Conservation (phyloP, 2,888 invertebrate species). For the Patella depressa region DNA sequence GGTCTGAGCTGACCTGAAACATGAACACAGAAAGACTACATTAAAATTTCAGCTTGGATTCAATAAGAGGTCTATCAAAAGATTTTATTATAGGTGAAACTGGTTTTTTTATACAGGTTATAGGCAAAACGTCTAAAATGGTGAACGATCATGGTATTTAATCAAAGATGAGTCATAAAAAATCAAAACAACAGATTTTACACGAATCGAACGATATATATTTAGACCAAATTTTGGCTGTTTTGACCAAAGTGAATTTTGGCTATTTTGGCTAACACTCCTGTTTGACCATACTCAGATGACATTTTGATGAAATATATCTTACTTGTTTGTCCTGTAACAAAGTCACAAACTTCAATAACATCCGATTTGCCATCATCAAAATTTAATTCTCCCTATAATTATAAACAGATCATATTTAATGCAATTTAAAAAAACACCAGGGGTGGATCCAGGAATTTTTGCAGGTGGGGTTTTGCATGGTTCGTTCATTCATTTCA, state of each 20-base stretch:
- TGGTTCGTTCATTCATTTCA: no score
- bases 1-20: constrained; percentile 25
- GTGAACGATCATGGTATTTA: not conserved
- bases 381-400: constrained; percentile 63
- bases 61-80: no score
- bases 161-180: not conserved
- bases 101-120: not conserved
- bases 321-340: constrained; percentile 52
- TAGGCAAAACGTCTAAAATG: not conserved
- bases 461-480: no score
- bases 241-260: not conserved
- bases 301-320: constrained; percentile 11
- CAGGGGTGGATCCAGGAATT: no score
- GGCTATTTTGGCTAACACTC: not conserved
- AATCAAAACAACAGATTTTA: no score
- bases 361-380: constrained; percentile 38
- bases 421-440: no score
- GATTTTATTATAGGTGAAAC: no score
- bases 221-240: no score
- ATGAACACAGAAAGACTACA: not conserved
- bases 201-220: no score
- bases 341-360: constrained; percentile 60
- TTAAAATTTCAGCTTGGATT: not conserved
- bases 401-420: constrained; percentile 4
- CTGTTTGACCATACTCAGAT: not conserved